Evolutionary conservation across 2,888 invertebrate species (phyloP).

Genomic region (Ceratothoa steindachneri): DNA sequence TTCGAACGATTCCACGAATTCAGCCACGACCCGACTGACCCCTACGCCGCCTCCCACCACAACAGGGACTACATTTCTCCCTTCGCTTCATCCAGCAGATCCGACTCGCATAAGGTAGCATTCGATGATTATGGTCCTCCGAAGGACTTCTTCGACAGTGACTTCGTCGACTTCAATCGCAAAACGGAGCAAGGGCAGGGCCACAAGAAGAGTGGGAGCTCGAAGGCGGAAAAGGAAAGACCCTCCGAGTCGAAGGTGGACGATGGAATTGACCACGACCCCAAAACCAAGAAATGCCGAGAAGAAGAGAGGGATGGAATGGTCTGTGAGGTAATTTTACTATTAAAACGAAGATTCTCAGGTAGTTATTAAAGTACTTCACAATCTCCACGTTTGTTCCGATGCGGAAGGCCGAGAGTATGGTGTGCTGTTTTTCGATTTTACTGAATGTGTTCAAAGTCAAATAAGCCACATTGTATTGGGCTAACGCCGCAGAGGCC

Average conservation of each 20-base stretch:
- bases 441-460: no score
- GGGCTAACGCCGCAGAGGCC: no score
- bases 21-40: not conserved
- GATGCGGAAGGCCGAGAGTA: not conserved
- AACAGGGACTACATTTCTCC: not conserved
- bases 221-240: not conserved
- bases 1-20: not conserved
- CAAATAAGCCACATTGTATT: no score
- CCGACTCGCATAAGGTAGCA: not conserved
- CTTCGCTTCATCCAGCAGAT: not conserved
- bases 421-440: no score
- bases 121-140: not conserved
- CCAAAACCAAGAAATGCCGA: slow-evolving; percentile 18
- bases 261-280: not conserved
- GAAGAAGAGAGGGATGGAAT: slow-evolving; percentile 38
- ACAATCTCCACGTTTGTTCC: not conserved
- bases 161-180: not conserved
- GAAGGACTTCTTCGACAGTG: not conserved
- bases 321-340: slow-evolving; percentile 32
- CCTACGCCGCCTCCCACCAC: not conserved
- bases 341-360: not conserved
- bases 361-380: not conserved
- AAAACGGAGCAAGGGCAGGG: not conserved
- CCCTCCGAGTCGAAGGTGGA: not conserved
- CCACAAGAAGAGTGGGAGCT: not conserved